Conservation (phyloP, 1,140 invertebrate genomes). For the Theocolax elegans region DNA sequence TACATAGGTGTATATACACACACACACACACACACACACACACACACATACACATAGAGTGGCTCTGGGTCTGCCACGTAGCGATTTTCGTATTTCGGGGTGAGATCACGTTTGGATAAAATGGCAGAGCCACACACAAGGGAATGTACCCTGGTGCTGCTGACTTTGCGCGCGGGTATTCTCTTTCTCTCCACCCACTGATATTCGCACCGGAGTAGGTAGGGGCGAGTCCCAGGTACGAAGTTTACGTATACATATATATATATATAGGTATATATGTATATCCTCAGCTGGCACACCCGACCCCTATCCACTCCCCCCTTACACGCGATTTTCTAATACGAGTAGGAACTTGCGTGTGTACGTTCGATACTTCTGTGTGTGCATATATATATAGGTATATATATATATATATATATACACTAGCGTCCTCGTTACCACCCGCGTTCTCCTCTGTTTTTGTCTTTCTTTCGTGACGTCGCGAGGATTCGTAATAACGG, state of each 20-base stretch:
- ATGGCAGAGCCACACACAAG: constrained; percentile 47
- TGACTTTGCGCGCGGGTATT: constrained; percentile 31
- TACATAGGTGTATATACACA: background rate
- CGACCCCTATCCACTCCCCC: background rate
- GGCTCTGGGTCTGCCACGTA: constrained; percentile 54
- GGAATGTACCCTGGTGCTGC: constrained; percentile 5
- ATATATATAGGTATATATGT: too few species aligned
- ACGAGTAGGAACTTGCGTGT: background rate
- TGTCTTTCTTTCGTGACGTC: constrained; percentile 2
- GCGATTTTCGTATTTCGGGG: constrained; percentile 62
- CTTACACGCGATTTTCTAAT: constrained; percentile 22
- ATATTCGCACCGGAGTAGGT: constrained; percentile 19
- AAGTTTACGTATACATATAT: background rate
- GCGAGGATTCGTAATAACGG: constrained; percentile 27
- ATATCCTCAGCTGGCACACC: background rate
- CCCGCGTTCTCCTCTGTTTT: too few species aligned
- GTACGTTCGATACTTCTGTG: background rate
- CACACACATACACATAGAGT: background rate
- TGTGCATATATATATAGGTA: background rate
- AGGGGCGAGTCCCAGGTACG: constrained; percentile 19
- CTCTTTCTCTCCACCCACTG: background rate
- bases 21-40: background rate
- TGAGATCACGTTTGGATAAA: constrained; percentile 65
- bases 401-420: too few species aligned
- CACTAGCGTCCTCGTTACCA: too few species aligned